A percentile compares a stretch with the other conserved stretches of the same genome.
These are phyloP conservation scores for Odontomachus brunneus DNA, from an alignment of 1,140 invertebrate species.

Conservation along the genomic window DNA sequence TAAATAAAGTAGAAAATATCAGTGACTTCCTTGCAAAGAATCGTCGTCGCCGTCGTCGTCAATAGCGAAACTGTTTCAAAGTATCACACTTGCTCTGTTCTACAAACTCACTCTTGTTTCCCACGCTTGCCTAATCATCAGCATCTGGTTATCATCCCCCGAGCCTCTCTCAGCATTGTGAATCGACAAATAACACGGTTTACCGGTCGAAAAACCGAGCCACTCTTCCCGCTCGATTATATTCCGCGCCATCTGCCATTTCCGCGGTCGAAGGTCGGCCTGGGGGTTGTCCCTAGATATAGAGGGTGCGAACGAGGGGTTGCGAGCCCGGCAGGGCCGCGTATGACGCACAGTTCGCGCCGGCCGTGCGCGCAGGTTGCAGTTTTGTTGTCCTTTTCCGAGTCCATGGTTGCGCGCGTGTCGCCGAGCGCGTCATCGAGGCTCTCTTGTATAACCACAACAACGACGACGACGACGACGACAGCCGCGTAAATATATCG, in stretches of 20 bases:
- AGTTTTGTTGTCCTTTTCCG: constrained; percentile 60
- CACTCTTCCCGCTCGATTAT: constrained; percentile 16
- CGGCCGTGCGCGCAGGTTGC: constrained; percentile 15
- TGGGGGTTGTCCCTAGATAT: constrained; percentile 45
- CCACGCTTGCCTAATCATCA: no score
- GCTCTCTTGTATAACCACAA: background rate
- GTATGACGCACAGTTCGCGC: constrained; percentile 27
- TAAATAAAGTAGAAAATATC: no score
- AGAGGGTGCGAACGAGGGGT: background rate
- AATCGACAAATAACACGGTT: background rate
- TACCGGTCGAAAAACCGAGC: background rate
- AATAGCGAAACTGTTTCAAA: no score
- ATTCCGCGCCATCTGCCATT: constrained; percentile 62
- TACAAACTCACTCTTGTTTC: background rate
- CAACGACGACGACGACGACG: constrained; percentile 14
- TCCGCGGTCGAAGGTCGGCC: background rate
- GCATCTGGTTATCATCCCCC: background rate
- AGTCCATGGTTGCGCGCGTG: constrained; percentile 62
- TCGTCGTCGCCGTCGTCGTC: no score
- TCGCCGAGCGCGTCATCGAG: constrained; percentile 63
- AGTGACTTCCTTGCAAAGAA: no score
- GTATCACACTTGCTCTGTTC: background rate
- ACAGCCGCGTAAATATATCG: constrained; percentile 56
- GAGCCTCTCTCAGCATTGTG: no score
- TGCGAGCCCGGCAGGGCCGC: background rate